Conservation (phyloP, 2,113 vertebrate species). For the Ptyas mucosa region DNA sequence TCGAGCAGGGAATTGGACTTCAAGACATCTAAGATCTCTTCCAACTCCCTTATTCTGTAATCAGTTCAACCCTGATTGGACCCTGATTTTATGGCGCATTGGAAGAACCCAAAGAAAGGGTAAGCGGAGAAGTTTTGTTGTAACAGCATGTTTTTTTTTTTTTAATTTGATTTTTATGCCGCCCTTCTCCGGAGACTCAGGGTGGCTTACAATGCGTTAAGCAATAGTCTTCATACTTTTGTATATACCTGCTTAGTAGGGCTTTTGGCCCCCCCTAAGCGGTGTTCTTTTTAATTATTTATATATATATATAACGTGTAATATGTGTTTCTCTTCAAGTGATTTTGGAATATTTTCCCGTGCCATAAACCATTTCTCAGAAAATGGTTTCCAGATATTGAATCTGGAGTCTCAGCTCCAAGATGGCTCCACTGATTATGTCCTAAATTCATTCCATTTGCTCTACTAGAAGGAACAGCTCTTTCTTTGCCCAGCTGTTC, state of each 20-base stretch:
- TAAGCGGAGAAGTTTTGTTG: not conserved
- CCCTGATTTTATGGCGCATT: not conserved
- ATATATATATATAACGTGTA: too few relatives aligned
- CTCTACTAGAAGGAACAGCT: not conserved
- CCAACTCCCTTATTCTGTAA: not conserved
- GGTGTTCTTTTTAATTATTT: too few relatives aligned
- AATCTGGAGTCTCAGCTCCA: not conserved
- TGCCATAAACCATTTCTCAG: constrained; percentile 38
- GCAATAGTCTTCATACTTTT: too few relatives aligned
- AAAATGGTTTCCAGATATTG: not conserved
- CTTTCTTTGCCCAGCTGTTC: not conserved
- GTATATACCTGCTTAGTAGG: too few relatives aligned
- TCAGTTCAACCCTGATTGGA: not conserved
- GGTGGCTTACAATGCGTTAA: too few relatives aligned
- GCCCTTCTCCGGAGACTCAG: too few relatives aligned
- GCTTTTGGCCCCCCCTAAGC: too few relatives aligned
- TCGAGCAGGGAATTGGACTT: not conserved
- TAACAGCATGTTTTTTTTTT: too few relatives aligned
- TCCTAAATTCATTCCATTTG: not conserved
- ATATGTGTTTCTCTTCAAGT: constrained; percentile 42
- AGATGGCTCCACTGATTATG: not conserved
- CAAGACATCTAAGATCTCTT: not conserved
- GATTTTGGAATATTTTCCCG: constrained; percentile 31
- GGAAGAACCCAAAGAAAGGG: not conserved
- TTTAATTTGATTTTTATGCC: too few relatives aligned